Percentiles rank a stretch among this genome's conserved stretches.
Conservation (phyloP, 2,797 vertebrate species). For the Hylomyscus alleni region DNA sequence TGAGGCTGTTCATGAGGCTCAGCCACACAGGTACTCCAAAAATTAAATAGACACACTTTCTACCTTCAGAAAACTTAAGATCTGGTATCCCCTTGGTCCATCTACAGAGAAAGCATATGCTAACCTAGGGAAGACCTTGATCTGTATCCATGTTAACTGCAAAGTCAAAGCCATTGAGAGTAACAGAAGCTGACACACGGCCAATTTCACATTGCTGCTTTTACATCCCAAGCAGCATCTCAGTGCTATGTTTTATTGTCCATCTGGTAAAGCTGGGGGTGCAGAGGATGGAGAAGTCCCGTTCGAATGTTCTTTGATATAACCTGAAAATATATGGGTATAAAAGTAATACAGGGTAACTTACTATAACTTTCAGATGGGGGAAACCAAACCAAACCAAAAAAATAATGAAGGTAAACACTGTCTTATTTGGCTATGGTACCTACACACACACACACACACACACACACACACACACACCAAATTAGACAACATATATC, state of each 20-base stretch:
- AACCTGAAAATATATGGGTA: constrained; percentile 13
- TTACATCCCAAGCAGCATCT: neutral
- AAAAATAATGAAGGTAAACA: constrained; percentile 48
- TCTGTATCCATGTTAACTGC: neutral
- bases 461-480: constrained; percentile 6
- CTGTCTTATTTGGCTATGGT: neutral
- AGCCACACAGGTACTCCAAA: neutral
- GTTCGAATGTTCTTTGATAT: constrained; percentile 43
- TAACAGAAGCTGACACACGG: neutral
- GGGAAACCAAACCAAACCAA: constrained; percentile 1
- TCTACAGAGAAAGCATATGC: neutral
- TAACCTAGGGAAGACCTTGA: neutral
- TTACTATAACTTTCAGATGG: neutral
- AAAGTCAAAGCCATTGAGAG: constrained; percentile 47
- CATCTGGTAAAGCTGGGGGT: constrained; percentile 41
- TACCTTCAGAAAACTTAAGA: neutral
- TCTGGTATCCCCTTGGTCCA: neutral
- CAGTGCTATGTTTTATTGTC: constrained; percentile 43
- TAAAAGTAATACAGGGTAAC: constrained; percentile 53
- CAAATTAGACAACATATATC: neutral
- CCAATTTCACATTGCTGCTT: constrained; percentile 14
- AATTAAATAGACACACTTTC: neutral
- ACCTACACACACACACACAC: neutral
- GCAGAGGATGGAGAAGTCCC: constrained; percentile 42
- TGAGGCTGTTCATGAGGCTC: neutral